phyloP scores from a whole-genome alignment of 2,888 invertebrate species.

The Xanthorhoe spadicearia region DNA sequence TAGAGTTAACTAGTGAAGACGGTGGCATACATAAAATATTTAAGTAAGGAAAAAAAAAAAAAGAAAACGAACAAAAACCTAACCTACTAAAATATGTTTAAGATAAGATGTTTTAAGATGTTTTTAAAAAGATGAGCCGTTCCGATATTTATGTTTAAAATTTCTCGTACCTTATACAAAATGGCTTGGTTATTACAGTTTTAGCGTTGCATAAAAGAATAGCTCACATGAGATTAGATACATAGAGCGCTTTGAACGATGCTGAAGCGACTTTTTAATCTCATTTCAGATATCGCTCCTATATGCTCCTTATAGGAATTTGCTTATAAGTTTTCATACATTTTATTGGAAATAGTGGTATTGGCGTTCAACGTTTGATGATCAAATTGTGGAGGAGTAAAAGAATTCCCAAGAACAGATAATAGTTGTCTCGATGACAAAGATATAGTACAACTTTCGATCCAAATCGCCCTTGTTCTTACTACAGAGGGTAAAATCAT shows the following conservation, averaged over 20 bases:
- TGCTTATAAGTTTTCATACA: constrained; percentile 29
- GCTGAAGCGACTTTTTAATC: constrained; percentile 44
- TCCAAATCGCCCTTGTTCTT: too few species aligned
- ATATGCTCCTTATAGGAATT: constrained; percentile 33
- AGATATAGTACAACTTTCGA: too few species aligned
- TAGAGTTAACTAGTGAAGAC: too few species aligned
- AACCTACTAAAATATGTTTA: too few species aligned
- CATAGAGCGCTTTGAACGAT: constrained; percentile 37
- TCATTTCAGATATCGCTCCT: constrained; percentile 31
- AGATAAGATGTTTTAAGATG: not conserved
- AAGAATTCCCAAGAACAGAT: not conserved
- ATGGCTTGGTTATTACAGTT: constrained; percentile 34
- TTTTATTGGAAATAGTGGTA: constrained; percentile 18
- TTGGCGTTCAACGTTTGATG: not conserved
- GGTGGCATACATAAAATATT: too few species aligned
- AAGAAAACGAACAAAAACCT: too few species aligned
- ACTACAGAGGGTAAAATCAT: too few species aligned
- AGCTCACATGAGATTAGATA: constrained; percentile 35
- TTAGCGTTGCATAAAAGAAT: constrained; percentile 33
- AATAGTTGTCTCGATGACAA: not conserved
- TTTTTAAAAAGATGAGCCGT: not conserved
- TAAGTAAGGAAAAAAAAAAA: too few species aligned
- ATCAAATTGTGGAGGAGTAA: not conserved
- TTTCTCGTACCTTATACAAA: constrained; percentile 16
- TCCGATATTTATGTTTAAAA: constrained; percentile 19